phyloP scores from a whole-genome alignment of 2,113 vertebrate genomes.

The Petrocephalus zakoni region DNA sequence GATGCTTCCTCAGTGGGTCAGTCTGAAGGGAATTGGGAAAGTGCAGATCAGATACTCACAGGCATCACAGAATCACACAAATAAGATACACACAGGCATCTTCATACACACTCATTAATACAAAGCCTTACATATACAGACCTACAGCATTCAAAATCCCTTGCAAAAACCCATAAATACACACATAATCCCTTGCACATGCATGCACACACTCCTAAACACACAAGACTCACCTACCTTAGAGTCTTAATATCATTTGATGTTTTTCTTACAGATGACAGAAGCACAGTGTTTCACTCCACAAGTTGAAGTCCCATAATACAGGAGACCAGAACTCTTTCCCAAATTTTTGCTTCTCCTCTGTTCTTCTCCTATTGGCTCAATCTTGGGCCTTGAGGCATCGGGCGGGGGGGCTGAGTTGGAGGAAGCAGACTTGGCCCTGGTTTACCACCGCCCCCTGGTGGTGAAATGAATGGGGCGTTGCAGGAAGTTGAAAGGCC shows the following conservation, averaged over 20 bases:
- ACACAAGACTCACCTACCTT: background rate
- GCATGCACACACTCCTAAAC: background rate
- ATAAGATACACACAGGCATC: background rate
- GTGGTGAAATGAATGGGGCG: slow-evolving; percentile 2
- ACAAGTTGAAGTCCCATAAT: slow-evolving; percentile 1
- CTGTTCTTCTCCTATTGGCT: slow-evolving; percentile 12
- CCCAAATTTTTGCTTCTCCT: background rate
- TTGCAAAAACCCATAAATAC: background rate
- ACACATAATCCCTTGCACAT: background rate
- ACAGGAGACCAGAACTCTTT: background rate
- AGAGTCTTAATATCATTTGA: background rate
- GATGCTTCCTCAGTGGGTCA: slow-evolving; percentile 21
- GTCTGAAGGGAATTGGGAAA: slow-evolving; percentile 25
- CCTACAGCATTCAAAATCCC: background rate
- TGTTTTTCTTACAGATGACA: background rate
- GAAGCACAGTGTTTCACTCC: background rate
- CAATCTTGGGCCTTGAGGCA: slow-evolving; percentile 10
- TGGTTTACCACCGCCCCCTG: background rate
- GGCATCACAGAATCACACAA: background rate
- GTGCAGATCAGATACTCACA: slow-evolving; percentile 18
- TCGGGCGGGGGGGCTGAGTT: background rate
- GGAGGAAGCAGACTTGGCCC: background rate
- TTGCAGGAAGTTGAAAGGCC: background rate
- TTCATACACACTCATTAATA: slow-evolving; percentile 7
- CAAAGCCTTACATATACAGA: background rate